Evolutionary conservation across 1,140 invertebrate species (phyloP), one percentile per base, ranked within the genome.

Genomic region (Dendroctonus valens): DNA sequence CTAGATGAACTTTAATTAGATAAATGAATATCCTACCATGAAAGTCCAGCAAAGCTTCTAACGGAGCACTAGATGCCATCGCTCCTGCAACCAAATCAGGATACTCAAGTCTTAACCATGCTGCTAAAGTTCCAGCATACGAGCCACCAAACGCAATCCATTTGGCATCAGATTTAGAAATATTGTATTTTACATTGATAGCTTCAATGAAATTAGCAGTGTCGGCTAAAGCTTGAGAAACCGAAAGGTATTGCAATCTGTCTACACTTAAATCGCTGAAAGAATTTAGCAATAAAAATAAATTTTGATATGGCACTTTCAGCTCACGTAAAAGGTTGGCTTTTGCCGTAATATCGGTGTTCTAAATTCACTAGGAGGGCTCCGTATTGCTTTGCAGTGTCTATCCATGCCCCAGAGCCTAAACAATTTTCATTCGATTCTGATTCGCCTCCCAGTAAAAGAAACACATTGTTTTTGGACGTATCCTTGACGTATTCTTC

Each of bases 141-240:
- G 92, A 96, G 3, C 95, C 94, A 38, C 96, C 95, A 78, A 97
- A 97, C 2, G 87, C 87, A 64, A 98, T 88, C 91, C 93, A 96
- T 81, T 93, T 93, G 11, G 85, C 84, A 26, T 81, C 75, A 6
- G 74, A 72, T 0, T 80, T 78, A 5, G 7, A 9, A 41, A 94
- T 78, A 41, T 87, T 83, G 63, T 88, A 85, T 69, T 86, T 77
- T 7, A 78, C 65, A 72, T 87, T 89, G 83, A 90, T 91, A 50
- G 77, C 82, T 53, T 77, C 72, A 39, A 94, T 91, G 73, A 97
- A 97, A 61, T 84, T 83, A 0, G 92, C 92, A 52, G 95, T 79
- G 80, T 97, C 94, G 11, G 89, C 91, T 41, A 97, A 78, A 0
- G 94, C 94, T 81, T 96, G 93, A 69, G 91, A 85, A 15, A 91